Conservation (phyloP, 2,888 invertebrate genomes). For the Sesia apiformis region DNA sequence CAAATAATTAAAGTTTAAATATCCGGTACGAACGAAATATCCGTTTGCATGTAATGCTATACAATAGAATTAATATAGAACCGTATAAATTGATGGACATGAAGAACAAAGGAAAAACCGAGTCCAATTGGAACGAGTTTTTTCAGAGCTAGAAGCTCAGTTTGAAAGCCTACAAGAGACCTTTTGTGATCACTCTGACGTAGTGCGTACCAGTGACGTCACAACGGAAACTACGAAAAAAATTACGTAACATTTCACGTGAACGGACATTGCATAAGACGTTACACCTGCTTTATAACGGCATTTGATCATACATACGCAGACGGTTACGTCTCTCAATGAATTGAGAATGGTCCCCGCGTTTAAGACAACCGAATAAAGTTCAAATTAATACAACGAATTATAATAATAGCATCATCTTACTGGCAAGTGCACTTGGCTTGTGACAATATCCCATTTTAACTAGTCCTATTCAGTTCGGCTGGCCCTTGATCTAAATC, state of each 20-base stretch:
- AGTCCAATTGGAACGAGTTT: too few species aligned
- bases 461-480: slow-evolving; percentile 40
- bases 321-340: slow-evolving; percentile 5
- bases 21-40: too few species aligned
- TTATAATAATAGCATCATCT: slow-evolving; percentile 51
- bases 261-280: slow-evolving; percentile 18
- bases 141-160: too few species aligned
- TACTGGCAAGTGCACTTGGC: slow-evolving; percentile 62
- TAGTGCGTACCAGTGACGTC: slow-evolving; percentile 10
- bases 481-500: slow-evolving; percentile 61
- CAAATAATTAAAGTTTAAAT: too few species aligned
- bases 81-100: too few species aligned
- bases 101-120: too few species aligned
- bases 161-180: too few species aligned
- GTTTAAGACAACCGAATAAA: slow-evolving; percentile 12
- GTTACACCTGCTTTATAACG: slow-evolving; percentile 1
- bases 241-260: slow-evolving; percentile 12
- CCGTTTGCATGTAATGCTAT: too few species aligned
- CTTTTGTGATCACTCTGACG: slow-evolving; percentile 8
- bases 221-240: slow-evolving; percentile 12
- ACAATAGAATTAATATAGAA: too few species aligned
- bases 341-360: background rate
- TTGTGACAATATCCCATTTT: slow-evolving; percentile 52
- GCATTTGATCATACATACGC: slow-evolving; percentile 2
- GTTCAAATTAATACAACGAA: slow-evolving; percentile 29